Conservation (phyloP, 2,113 vertebrate species). For the Hucho hucho region DNA sequence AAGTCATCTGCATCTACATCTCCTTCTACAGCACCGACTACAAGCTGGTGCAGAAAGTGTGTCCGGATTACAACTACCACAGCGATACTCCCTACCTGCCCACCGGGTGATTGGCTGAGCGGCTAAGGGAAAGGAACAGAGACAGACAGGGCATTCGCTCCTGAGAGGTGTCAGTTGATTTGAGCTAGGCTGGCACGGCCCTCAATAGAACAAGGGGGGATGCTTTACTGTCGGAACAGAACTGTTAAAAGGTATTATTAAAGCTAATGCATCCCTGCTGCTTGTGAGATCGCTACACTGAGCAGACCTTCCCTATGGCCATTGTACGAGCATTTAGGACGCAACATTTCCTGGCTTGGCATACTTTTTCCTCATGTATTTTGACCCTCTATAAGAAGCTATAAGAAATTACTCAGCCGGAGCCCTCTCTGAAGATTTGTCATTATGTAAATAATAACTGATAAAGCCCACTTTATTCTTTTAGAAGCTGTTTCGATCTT, state of each 20-base stretch:
- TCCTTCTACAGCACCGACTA: slow-evolving; percentile 99
- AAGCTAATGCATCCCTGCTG: slow-evolving; percentile 44
- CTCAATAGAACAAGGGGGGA: slow-evolving; percentile 19
- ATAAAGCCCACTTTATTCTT: slow-evolving; percentile 14
- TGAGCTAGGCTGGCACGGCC: slow-evolving; percentile 55
- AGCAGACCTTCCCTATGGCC: slow-evolving; percentile 45
- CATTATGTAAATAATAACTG: slow-evolving; percentile 68
- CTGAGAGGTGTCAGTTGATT: slow-evolving; percentile 74
- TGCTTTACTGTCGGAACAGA: slow-evolving; percentile 28
- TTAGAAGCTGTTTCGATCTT: neutral
- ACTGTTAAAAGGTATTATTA: slow-evolving; percentile 44
- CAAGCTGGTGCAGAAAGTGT: slow-evolving; percentile 99
- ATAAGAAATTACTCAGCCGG: slow-evolving; percentile 42
- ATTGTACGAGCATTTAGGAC: slow-evolving; percentile 45
- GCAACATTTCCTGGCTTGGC: slow-evolving; percentile 49
- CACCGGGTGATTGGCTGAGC: slow-evolving; percentile 81
- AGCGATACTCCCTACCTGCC: slow-evolving; percentile 97
- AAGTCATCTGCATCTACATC: slow-evolving; percentile 99
- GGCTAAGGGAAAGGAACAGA: neutral
- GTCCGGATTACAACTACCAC: slow-evolving; percentile 99
- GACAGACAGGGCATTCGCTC: slow-evolving; percentile 53
- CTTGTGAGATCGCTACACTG: slow-evolving; percentile 35
- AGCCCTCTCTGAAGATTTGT: slow-evolving; percentile 57
- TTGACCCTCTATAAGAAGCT: slow-evolving; percentile 19
- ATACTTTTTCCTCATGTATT: neutral